Percentiles rank a stretch among this genome's conserved stretches.
phyloP scores from a whole-genome alignment of 2,888 invertebrate species.

The Platypus cylindrus region DNA sequence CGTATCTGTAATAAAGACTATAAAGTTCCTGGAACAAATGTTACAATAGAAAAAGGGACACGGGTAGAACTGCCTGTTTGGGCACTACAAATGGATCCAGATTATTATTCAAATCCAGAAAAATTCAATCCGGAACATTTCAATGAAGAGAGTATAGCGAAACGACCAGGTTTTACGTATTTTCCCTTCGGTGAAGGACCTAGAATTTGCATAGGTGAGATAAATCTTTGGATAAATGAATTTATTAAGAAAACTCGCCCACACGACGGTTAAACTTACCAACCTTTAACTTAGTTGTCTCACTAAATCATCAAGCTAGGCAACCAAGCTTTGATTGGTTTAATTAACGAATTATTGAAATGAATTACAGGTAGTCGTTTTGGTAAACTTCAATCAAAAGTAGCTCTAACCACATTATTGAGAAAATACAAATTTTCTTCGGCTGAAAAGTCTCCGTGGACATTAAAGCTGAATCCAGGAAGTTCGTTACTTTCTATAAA shows the following conservation, averaged over 20 bases:
- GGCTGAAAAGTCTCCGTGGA: slow-evolving; percentile 13
- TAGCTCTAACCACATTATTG: slow-evolving; percentile 11
- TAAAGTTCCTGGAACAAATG: slow-evolving; percentile 25
- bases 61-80: slow-evolving; percentile 26
- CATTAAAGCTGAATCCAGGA: slow-evolving; percentile 10
- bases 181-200: slow-evolving; percentile 28
- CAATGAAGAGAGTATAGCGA: slow-evolving; percentile 21
- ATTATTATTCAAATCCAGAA: slow-evolving; percentile 31
- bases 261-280: too few species aligned
- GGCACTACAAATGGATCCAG: slow-evolving; percentile 25
- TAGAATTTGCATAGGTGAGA: slow-evolving; percentile 5
- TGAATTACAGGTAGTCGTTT: slow-evolving; percentile 9
- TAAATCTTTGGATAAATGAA: not conserved
- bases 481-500: slow-evolving; percentile 2
- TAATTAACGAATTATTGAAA: not conserved
- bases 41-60: slow-evolving; percentile 29
- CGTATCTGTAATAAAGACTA: slow-evolving; percentile 21
- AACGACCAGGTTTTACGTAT: slow-evolving; percentile 10
- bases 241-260: too few species aligned
- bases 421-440: slow-evolving; percentile 14
- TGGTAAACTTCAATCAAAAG: slow-evolving; percentile 13
- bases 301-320: too few species aligned
- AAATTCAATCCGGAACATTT: slow-evolving; percentile 34
- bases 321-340: too few species aligned
- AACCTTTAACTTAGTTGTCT: too few species aligned